Evolutionary conservation across 2,113 vertebrate genomes (phyloP), one percentile per base, ranked within the genome.

Genomic region (Bubo blakistoni): DNA sequence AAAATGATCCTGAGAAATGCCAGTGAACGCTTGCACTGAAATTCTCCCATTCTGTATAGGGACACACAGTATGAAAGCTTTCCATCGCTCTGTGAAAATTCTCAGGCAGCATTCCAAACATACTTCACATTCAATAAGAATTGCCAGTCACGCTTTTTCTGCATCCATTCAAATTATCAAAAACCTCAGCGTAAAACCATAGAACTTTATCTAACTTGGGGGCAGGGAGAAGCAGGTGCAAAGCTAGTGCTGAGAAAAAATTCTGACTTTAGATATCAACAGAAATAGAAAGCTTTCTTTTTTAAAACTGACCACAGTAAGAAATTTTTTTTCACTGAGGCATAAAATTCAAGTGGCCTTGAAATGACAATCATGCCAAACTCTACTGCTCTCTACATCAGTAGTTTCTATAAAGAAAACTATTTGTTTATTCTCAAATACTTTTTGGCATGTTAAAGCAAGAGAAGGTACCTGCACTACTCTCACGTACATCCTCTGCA

Each of bases 91-190:
- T 22, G 9, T 49, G 27, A 47, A 92, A 96, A 97, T 62, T 58
- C 86, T 87, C 92, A 88, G 77, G 86, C 94, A 82, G 86, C 91
- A 95, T 95, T 94, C 96, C 96, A 95, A 69, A 66, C 86, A 87
- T 92, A 80, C 54, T 90, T 92, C 78, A 80, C 78, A 95, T 91
- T 95, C 92, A 88, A 0, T 58, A 82, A 89, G 77, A 93, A 92
- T 21, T 81, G 70, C 77, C 80, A 61, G 69, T 61, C 54, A 26
- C 40, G 59, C 15, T 85, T 81, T 11, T 93, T 67, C 49, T 78
- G 32, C 73, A 88, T 67, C 32, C 47, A 77, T 32, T 74, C 55
- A 51, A 67, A 40, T 81, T 55, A 84, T 20, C 30, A 88, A 71
- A 82, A 57, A 81, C 7, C 7, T 77, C 34, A 58, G 30, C 18